Conservation (phyloP, 2,113 vertebrate species). For the Gallinago undulata region DNA sequence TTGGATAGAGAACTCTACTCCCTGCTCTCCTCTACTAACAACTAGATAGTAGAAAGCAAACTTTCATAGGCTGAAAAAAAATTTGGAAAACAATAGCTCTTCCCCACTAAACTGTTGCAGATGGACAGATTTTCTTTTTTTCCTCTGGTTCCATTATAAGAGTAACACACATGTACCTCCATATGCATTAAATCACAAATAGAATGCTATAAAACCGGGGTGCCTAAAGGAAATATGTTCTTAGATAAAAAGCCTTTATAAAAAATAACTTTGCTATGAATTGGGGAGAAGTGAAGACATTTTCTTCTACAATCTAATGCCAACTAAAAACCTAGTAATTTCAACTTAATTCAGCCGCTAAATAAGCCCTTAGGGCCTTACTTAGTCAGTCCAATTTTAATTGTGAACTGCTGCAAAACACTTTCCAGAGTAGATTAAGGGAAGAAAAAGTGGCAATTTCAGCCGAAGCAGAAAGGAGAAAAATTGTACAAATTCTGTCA, state of each 20-base stretch:
- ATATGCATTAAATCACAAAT: conserved; percentile 17
- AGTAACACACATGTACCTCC: conserved; percentile 19
- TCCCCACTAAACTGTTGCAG: conserved; percentile 27
- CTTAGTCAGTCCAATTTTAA: conserved; percentile 10
- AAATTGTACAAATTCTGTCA: background rate
- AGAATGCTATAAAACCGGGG: background rate
- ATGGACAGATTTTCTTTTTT: background rate
- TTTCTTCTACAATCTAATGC: conserved; percentile 19
- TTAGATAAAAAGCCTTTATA: conserved; percentile 9
- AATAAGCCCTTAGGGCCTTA: conserved; percentile 12
- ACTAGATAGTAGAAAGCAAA: conserved; percentile 32
- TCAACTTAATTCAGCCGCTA: conserved; percentile 1
- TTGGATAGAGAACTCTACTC: background rate
- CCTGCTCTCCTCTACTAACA: background rate
- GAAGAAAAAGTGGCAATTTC: background rate
- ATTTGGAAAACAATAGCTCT: conserved; percentile 42
- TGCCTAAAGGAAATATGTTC: conserved; percentile 27
- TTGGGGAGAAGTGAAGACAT: background rate
- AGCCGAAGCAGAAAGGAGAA: background rate
- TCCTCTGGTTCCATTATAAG: background rate
- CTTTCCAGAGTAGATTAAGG: conserved; percentile 1
- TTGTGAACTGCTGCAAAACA: background rate
- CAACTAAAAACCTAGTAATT: conserved; percentile 29
- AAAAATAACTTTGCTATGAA: conserved; percentile 21
- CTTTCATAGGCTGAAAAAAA: conserved; percentile 3